Percentiles rank a stretch among this genome's conserved stretches.
phyloP scores from a whole-genome alignment of 2,888 invertebrate species.

The Bruchidius siliquastri region DNA sequence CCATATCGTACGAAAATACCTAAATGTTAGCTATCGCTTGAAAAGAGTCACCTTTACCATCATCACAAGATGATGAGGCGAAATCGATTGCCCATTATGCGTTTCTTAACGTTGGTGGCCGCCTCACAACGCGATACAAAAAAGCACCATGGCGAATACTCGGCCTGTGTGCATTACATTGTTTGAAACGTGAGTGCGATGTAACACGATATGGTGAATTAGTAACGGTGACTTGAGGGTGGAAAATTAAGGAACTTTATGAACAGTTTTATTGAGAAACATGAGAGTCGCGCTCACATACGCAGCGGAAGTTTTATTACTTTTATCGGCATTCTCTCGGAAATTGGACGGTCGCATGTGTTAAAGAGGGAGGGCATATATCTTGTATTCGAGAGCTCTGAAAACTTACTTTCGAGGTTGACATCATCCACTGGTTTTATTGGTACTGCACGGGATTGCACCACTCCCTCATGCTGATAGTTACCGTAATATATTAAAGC shows the following conservation, averaged over 20 bases:
- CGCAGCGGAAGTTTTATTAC: neutral
- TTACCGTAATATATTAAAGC: too few relatives aligned
- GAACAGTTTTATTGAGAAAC: neutral
- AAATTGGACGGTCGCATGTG: neutral
- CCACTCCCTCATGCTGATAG: too few relatives aligned
- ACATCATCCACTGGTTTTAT: neutral
- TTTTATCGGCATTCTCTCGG: neutral
- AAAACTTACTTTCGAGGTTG: neutral
- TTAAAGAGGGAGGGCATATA: neutral
- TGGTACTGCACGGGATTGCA: neutral
- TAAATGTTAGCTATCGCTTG: too few relatives aligned
- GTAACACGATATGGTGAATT: neutral
- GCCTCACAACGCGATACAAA: neutral
- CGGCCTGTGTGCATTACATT: neutral
- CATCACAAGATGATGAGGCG: neutral
- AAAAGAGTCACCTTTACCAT: too few relatives aligned
- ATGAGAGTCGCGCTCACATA: neutral
- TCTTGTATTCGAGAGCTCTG: neutral
- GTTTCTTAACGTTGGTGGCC: neutral
- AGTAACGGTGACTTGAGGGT: neutral
- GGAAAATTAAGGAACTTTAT: neutral
- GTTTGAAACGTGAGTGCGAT: neutral
- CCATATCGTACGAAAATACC: too few relatives aligned
- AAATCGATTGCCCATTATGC: neutral
- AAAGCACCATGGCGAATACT: neutral